Percentiles rank a stretch among this genome's conserved stretches.
These are phyloP conservation scores for Microctonus brassicae DNA, from an alignment of 2,888 invertebrate genomes.

Conservation along the genomic window DNA sequence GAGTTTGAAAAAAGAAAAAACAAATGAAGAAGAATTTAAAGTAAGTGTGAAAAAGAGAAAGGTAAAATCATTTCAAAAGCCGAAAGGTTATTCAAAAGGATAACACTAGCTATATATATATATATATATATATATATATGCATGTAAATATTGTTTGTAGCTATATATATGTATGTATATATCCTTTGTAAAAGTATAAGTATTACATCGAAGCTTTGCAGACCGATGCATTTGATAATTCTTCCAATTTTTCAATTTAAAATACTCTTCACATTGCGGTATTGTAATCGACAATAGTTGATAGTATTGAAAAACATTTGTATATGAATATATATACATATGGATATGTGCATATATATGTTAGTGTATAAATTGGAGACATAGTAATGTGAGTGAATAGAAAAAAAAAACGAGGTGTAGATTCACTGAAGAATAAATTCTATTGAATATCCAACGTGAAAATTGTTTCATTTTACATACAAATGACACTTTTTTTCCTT, in stretches of 20 bases:
- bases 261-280: not conserved
- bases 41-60: not conserved
- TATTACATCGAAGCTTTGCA: constrained; percentile 34
- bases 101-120: too few relatives aligned
- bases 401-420: not conserved
- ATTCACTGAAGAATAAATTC: constrained; percentile 6
- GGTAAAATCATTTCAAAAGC: not conserved
- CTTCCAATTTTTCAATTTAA: constrained; percentile 40
- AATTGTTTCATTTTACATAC: constrained; percentile 8
- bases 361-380: too few relatives aligned
- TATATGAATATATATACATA: not conserved
- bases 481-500: not conserved
- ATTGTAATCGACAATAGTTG: constrained; percentile 6
- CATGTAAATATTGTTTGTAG: too few relatives aligned
- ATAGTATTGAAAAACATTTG: not conserved
- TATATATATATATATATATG: too few relatives aligned
- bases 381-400: too few relatives aligned
- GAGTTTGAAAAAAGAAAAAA: not conserved
- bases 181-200: too few relatives aligned
- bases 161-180: too few relatives aligned
- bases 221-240: constrained; percentile 46
- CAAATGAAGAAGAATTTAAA: not conserved
- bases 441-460: not conserved
- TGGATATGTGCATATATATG: too few relatives aligned
- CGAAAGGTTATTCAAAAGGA: not conserved